Percentiles rank a stretch among this genome's conserved stretches.
Conservation (phyloP, 2,113 vertebrate genomes). For the Anarrhichthys ocellatus region DNA sequence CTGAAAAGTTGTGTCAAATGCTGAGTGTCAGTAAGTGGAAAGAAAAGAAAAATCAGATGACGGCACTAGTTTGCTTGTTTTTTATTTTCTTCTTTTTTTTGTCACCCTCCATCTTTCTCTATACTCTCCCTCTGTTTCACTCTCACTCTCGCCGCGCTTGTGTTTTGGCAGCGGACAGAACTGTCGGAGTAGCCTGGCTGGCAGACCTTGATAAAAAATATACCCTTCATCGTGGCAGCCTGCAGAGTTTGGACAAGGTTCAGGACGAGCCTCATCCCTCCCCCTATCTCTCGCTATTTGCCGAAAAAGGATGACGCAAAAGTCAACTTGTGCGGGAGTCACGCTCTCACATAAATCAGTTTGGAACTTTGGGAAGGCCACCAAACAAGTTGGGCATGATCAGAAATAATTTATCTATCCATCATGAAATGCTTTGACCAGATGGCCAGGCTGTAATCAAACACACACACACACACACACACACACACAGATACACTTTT, state of each 20-base stretch:
- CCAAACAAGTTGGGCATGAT: constrained; percentile 51
- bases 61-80: constrained; percentile 5
- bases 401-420: constrained; percentile 51
- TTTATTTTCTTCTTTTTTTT: constrained; percentile 20
- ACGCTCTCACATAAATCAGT: constrained; percentile 66
- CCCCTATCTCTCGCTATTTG: constrained; percentile 41
- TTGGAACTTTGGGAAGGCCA: constrained; percentile 56
- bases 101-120: constrained; percentile 42
- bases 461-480: constrained; percentile 8
- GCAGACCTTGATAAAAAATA: constrained; percentile 84
- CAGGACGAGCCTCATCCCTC: constrained; percentile 60
- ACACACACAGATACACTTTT: constrained; percentile 10
- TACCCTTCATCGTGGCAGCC: constrained; percentile 80
- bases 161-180: constrained; percentile 70
- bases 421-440: constrained; percentile 33
- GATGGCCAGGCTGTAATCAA: constrained; percentile 21
- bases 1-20: constrained; percentile 40
- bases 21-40: constrained; percentile 21
- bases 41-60: constrained; percentile 29
- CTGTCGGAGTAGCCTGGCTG: constrained; percentile 74
- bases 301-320: constrained; percentile 56
- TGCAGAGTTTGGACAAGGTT: constrained; percentile 79
- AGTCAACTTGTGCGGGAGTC: constrained; percentile 61
- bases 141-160: constrained; percentile 51
- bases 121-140: constrained; percentile 31